phyloP scores from a whole-genome alignment of 2,113 vertebrate genomes.

The Nothobranchius kuhntae region DNA sequence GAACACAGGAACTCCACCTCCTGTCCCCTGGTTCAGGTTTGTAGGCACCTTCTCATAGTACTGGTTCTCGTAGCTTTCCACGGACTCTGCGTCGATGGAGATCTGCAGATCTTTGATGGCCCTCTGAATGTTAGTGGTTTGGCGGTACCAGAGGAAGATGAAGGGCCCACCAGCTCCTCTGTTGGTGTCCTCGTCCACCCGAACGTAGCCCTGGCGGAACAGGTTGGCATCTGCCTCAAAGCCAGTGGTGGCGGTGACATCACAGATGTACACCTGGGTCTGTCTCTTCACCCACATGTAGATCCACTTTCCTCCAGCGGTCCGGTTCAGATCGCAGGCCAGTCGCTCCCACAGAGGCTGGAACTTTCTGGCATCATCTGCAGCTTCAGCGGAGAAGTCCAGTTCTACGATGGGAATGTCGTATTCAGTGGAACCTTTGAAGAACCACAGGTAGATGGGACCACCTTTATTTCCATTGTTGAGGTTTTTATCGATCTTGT shows the following conservation, averaged over 20 bases:
- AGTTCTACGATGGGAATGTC: neutral
- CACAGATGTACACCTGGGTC: neutral
- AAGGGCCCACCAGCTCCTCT: neutral
- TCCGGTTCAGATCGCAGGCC: neutral
- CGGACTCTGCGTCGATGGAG: neutral
- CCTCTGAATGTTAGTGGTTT: too few relatives aligned
- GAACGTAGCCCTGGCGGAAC: neutral
- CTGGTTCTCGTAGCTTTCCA: neutral
- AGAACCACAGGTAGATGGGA: constrained; percentile 1
- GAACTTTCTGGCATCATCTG: neutral
- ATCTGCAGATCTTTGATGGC: neutral
- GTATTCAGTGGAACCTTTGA: neutral
- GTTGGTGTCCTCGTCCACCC: constrained; percentile 6
- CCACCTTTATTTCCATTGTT: neutral
- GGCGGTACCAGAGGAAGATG: neutral
- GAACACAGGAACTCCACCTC: neutral
- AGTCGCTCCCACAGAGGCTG: neutral
- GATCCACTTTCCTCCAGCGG: neutral
- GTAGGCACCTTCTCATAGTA: neutral
- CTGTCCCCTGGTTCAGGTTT: neutral
- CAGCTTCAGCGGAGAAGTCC: neutral
- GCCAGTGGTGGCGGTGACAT: neutral
- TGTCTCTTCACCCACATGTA: neutral
- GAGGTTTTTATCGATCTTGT: neutral
- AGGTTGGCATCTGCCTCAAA: neutral